Evolutionary conservation across 2,888 invertebrate genomes (phyloP).

Genomic region (Perizoma flavofasciatum): DNA sequence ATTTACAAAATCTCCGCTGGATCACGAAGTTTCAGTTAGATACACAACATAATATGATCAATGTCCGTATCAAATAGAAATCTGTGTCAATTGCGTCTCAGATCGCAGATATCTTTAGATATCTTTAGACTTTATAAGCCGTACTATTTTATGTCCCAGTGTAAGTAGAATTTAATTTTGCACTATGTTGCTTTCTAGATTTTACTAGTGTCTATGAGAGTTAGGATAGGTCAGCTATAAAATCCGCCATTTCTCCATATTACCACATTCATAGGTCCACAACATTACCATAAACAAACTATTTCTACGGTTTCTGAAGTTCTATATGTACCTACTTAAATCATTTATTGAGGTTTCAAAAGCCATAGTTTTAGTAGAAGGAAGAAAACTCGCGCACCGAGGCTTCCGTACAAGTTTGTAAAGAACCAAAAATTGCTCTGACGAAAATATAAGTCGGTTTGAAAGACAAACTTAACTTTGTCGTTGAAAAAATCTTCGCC

Average conservation of each 20-base stretch:
- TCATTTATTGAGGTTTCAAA: too few relatives aligned
- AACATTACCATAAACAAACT: background rate
- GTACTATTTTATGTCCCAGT: background rate
- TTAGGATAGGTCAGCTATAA: slow-evolving; percentile 1
- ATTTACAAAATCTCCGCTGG: too few relatives aligned
- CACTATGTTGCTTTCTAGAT: background rate
- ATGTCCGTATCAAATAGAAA: background rate
- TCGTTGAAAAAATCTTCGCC: too few relatives aligned
- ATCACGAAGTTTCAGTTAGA: too few relatives aligned
- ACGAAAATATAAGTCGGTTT: too few relatives aligned
- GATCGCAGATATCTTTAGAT: background rate
- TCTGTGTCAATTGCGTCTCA: background rate
- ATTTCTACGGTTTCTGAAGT: background rate
- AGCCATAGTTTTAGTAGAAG: too few relatives aligned
- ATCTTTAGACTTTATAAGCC: background rate
- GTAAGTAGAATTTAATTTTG: background rate
- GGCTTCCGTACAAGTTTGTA: too few relatives aligned
- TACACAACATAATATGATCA: too few relatives aligned
- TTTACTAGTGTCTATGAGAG: background rate
- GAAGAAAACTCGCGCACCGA: too few relatives aligned
- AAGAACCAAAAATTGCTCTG: too few relatives aligned
- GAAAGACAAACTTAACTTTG: too few relatives aligned
- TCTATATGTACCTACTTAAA: background rate
- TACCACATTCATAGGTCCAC: background rate
- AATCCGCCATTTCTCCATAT: background rate